Conservation (phyloP, 2,113 vertebrate genomes). For the Xiphophorus couchianus region DNA sequence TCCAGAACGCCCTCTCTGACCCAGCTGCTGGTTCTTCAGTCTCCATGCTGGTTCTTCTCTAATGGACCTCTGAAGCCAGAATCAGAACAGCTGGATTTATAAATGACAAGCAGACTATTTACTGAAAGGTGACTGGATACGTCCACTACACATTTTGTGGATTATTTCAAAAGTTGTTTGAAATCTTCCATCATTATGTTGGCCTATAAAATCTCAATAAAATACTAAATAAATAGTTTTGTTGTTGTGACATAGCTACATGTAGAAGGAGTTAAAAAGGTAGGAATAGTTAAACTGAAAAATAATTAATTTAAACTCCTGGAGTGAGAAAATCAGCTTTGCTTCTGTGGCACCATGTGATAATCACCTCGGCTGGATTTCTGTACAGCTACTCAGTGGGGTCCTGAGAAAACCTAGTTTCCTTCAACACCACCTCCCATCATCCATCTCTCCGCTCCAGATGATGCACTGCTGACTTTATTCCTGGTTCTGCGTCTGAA, state of each 20-base stretch:
- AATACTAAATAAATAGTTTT: neutral
- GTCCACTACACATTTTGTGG: neutral
- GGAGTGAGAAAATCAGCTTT: constrained; percentile 40
- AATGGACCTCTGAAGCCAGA: neutral
- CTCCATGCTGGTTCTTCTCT: neutral
- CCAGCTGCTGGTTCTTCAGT: neutral
- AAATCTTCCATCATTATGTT: neutral
- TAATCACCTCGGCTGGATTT: constrained; percentile 49
- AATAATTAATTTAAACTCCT: neutral
- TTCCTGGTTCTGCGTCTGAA: constrained; percentile 35
- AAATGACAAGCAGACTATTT: neutral
- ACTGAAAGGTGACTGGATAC: neutral
- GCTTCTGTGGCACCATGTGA: constrained; percentile 47
- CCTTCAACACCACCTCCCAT: constrained; percentile 8
- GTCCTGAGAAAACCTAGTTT: constrained; percentile 51
- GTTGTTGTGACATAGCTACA: neutral
- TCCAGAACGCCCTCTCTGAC: neutral
- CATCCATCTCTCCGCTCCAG: constrained; percentile 54
- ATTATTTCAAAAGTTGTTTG: neutral
- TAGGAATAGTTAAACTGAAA: neutral
- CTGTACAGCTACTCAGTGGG: constrained; percentile 28
- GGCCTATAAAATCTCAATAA: no score
- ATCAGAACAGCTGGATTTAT: neutral
- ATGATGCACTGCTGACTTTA: constrained; percentile 63
- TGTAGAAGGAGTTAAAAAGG: neutral